Base-by-base conservation (phyloP, 1,140 invertebrate genomes). In the Drosophila leontia region DNA sequence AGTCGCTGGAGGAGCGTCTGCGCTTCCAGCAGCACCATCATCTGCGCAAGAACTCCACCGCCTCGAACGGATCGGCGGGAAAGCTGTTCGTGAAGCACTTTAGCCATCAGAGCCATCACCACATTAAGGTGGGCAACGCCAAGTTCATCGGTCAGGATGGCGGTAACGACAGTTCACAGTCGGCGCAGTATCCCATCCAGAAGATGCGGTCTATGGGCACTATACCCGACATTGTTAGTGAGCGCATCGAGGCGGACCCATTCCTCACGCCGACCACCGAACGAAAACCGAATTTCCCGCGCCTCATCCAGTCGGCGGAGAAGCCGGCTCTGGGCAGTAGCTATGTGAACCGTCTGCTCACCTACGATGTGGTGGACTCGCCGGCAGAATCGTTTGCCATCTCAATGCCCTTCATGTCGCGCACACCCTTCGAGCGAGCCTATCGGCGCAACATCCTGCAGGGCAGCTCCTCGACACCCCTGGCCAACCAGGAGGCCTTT, bases 121-220 rank as follows among this genome's bases (percentile, higher is more conserved):
- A 80, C 47, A 57, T 64, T 1, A 92, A 92, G 71, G 87, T 93
- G 48, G 92, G 92, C 48, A 93, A 92, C 75, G 92, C 92, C 29
- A 93, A 93, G 64, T 93, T 93, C 55, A 91, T 93, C 44, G 92
- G 91, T 3, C 88, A 81, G 47, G 92, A 92, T 37, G 62, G 77
- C n/a, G 50, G 76, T 26, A 47, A 13, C 19, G 90, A 92, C 8
- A 87, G 76, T 59, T 79, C 88, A 3, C 74, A 79, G 13, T 35
- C 55, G 1, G n/a, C 42, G 4, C 82, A 87, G 19, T 87, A 92
- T 83, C 91, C 92, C 35, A 91, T 93, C 45, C 91, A 91, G 45
- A 93, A 93, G 51, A 93, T 93, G 78, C 82, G 91, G 11, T 93
- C 92, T 8, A 88, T 93, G 85, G 92, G 92, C 61, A 93, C 92